phyloP scores from a whole-genome alignment of 2,797 vertebrate genomes.

The Sebastiscus albofasciatus region DNA sequence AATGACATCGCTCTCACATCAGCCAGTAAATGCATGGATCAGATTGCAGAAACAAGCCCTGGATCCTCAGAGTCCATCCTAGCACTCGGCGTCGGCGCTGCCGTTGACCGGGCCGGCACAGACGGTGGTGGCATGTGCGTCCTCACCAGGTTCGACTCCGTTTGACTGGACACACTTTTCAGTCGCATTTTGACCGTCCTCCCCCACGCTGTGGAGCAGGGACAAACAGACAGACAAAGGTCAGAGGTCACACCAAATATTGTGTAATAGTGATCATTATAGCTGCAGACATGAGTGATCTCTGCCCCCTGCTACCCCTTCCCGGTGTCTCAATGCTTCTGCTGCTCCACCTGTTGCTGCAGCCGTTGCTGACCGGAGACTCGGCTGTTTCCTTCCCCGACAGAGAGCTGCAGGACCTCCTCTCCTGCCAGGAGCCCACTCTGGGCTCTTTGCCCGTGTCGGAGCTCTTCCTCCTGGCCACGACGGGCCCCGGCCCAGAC shows the following conservation, averaged over 20 bases:
- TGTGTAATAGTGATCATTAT: neutral
- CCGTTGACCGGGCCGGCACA: slow-evolving; percentile 46
- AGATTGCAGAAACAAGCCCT: neutral
- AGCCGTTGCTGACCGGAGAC: slow-evolving; percentile 66
- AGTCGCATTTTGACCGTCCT: slow-evolving; percentile 11
- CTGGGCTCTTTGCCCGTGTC: slow-evolving; percentile 61
- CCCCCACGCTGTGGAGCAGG: slow-evolving; percentile 58
- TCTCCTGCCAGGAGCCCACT: slow-evolving; percentile 61
- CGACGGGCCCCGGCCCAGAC: slow-evolving; percentile 62
- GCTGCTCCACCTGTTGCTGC: slow-evolving; percentile 68
- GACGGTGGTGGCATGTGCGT: slow-evolving; percentile 19
- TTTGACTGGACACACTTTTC: slow-evolving; percentile 59
- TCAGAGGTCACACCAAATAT: neutral
- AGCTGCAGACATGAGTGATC: neutral
- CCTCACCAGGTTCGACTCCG: slow-evolving; percentile 47
- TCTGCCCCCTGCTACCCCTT: neutral
- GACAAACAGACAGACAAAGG: neutral
- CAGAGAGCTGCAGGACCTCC: slow-evolving; percentile 73
- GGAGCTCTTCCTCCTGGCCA: slow-evolving; percentile 69
- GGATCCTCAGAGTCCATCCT: slow-evolving; percentile 43
- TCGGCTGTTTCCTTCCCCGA: slow-evolving; percentile 66
- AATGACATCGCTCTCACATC: neutral
- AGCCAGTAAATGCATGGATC: slow-evolving; percentile 2
- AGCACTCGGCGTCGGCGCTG: slow-evolving; percentile 75
- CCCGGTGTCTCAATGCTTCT: neutral